Conservation (phyloP, 2,113 vertebrate genomes). For the Tauraco erythrolophus region DNA sequence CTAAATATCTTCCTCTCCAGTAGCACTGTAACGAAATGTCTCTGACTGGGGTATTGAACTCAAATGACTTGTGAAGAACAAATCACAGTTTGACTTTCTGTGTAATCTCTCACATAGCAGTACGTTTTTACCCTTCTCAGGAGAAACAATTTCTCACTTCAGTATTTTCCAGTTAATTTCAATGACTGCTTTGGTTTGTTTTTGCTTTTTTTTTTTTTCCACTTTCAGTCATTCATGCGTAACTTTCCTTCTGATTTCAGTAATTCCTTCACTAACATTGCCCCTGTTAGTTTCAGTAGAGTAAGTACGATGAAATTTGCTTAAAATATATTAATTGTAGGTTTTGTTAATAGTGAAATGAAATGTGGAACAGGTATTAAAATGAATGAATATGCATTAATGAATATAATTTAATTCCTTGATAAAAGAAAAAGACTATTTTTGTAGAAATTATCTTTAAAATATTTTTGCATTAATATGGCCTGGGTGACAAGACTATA, state of each 20-base stretch:
- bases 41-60: background rate
- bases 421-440: background rate
- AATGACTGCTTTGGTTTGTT: background rate
- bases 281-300: background rate
- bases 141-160: slow-evolving; percentile 5
- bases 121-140: background rate
- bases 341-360: background rate
- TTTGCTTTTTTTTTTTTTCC: background rate
- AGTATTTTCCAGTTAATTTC: slow-evolving; percentile 23
- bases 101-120: background rate
- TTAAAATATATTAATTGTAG: background rate
- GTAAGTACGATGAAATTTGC: background rate
- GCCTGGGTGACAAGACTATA: background rate
- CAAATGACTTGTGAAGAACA: slow-evolving; percentile 2
- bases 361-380: background rate
- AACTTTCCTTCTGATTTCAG: background rate
- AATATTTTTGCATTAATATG: background rate
- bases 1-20: background rate
- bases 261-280: background rate
- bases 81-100: background rate
- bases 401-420: background rate
- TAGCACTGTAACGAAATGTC: background rate
- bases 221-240: background rate
- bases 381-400: background rate
- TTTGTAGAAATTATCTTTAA: background rate